phyloP scores from a whole-genome alignment of 2,888 invertebrate species.

The Sminthurinus aureus region DNA sequence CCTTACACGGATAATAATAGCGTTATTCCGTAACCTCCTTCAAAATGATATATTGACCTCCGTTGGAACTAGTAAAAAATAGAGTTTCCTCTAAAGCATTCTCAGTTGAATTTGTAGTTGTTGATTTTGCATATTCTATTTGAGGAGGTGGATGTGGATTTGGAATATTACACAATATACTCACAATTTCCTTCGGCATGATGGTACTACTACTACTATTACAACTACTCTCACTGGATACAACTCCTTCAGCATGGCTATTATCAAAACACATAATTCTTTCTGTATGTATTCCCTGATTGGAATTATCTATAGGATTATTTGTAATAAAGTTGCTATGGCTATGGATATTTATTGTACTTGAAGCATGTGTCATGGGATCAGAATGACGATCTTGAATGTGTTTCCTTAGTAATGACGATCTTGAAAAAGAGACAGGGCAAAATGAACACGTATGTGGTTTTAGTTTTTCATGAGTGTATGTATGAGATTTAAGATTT shows the following conservation, averaged over 20 bases:
- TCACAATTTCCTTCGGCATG: background rate
- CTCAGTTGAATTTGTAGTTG: background rate
- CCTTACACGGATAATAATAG: background rate
- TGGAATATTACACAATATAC: conserved; percentile 1
- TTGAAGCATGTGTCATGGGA: background rate
- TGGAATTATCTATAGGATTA: background rate
- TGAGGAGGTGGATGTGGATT: background rate
- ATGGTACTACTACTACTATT: too few species aligned
- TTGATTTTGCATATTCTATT: background rate
- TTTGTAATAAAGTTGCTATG: background rate
- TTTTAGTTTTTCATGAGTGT: conserved; percentile 28
- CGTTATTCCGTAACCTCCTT: background rate
- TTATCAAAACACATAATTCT: background rate
- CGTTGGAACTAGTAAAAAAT: conserved; percentile 7
- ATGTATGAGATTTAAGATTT: conserved; percentile 38
- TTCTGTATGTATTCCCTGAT: background rate
- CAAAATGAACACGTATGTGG: conserved; percentile 35
- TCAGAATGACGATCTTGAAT: conserved; percentile 2
- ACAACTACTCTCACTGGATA: too few species aligned
- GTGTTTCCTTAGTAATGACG: conserved; percentile 33
- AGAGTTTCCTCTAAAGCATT: background rate
- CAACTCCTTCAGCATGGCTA: background rate
- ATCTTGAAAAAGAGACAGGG: conserved; percentile 20
- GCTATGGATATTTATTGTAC: background rate
- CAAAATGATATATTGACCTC: conserved; percentile 12